phyloP scores from a whole-genome alignment of 2,113 vertebrate species.

The Thunnus thynnus region DNA sequence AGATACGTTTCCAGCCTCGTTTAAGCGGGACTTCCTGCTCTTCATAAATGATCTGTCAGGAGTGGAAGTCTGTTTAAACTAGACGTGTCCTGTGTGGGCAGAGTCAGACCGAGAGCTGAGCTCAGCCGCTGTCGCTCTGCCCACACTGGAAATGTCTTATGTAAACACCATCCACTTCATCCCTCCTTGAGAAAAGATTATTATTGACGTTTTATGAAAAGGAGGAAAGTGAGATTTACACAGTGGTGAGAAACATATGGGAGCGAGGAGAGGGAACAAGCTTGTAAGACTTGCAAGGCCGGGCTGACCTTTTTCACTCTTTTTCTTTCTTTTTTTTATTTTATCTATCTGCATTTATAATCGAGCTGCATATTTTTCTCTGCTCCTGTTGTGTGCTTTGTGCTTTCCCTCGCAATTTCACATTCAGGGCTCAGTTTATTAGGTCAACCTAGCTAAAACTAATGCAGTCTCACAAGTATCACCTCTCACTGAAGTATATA shows the following conservation, averaged over 20 bases:
- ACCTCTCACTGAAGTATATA: too few species aligned
- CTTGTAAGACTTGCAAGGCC: background rate
- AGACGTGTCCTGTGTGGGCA: conserved; percentile 67
- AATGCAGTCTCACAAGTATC: background rate
- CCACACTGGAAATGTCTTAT: conserved; percentile 73
- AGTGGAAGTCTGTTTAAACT: conserved; percentile 61
- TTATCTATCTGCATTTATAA: background rate
- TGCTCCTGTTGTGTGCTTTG: background rate
- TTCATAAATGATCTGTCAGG: conserved; percentile 56
- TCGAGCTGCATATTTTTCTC: background rate
- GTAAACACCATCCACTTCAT: conserved; percentile 70
- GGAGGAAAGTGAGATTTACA: conserved; percentile 59
- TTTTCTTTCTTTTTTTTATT: background rate
- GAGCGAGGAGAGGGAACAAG: background rate
- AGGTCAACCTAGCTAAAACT: background rate
- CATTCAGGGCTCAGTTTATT: too few species aligned
- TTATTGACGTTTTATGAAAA: conserved; percentile 58
- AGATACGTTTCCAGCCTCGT: conserved; percentile 38
- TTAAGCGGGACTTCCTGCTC: conserved; percentile 44
- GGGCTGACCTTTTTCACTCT: background rate
- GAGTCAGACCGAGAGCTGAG: conserved; percentile 56
- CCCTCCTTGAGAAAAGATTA: conserved; percentile 51
- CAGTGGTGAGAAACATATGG: conserved; percentile 52
- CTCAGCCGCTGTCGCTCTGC: conserved; percentile 60
- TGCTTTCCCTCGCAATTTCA: background rate